Base-by-base conservation (phyloP, 1,140 invertebrate species). In the Cataglyphis hispanica region DNA sequence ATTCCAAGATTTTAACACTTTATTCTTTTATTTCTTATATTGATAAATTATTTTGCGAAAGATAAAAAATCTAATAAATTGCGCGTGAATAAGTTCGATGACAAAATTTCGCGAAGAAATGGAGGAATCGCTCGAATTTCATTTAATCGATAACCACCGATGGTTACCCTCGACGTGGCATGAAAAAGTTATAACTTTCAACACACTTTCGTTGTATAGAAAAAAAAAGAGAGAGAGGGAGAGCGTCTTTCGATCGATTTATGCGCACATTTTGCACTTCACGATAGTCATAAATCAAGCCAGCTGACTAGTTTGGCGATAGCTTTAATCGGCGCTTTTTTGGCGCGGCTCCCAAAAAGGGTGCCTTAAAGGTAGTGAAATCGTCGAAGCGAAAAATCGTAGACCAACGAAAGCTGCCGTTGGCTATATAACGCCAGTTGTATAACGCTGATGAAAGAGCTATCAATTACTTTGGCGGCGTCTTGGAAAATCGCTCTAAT, bases 331-430 rank as follows among this genome's bases (percentile, higher is more conserved):
- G 77, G 34, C 11, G 50, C 66, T 81, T 81, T 72, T 81, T 81
- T 81, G 25, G 34, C 66, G 34, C 50, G 13, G 13, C 16, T 81
- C 66, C 34, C 25, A 58, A 67, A 70, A 58, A 25, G 34, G 66
- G 25, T 72, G 78, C 56, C 50, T 58, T 58, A 58, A 70, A 81
- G 66, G 34, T 58, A 53, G 78, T 58, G 78, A 81, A 58, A 81
- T 72, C 50, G 78, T 37, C 67, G 66, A 72, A 81, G 78, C 78
- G 78, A 81, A 72, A 72, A 81, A 81, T 81, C 78, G 66, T 72
- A 72, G 46, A 81, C 77, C 58, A 70, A 50, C 64, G 77, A n/a
- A 56, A 22, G 11, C 40, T 75, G 53, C 34, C 27, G 27, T 31
- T 19, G 56, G 27, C 27, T 10, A 31, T 16, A 50, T 50, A 50